Conservation (phyloP, 2,888 invertebrate species). For the Drosophila quinaria region DNA sequence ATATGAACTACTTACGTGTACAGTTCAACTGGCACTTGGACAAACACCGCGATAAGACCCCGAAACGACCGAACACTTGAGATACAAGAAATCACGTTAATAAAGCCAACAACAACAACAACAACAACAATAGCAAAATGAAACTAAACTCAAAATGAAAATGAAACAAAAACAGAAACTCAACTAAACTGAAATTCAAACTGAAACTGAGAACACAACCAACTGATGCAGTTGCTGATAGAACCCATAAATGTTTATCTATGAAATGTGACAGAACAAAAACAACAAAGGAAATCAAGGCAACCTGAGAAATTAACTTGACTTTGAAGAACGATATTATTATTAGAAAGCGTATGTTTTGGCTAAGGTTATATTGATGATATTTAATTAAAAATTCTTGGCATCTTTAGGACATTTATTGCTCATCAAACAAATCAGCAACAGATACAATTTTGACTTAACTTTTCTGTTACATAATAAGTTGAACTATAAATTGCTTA, state of each 20-base stretch:
- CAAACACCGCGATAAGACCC: constrained; percentile 76
- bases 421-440: too few relatives aligned
- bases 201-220: constrained; percentile 13
- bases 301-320: constrained; percentile 6
- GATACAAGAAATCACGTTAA: constrained; percentile 79
- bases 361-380: not conserved
- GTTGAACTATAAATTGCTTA: too few relatives aligned
- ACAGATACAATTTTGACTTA: too few relatives aligned
- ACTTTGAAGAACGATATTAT: constrained; percentile 1
- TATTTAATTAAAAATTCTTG: not conserved
- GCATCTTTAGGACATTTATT: not conserved
- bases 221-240: constrained; percentile 64
- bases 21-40: constrained; percentile 80
- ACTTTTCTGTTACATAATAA: too few relatives aligned
- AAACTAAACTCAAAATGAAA: constrained; percentile 32
- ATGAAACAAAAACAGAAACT: too few relatives aligned
- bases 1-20: constrained; percentile 50
- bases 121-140: constrained; percentile 18
- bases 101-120: constrained; percentile 36
- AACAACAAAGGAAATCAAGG: constrained; percentile 7
- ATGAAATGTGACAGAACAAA: constrained; percentile 40
- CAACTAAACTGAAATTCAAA: constrained; percentile 7
- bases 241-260: constrained; percentile 68
- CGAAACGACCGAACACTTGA: constrained; percentile 63
- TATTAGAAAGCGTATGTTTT: not conserved